Evolutionary conservation across 1,140 invertebrate species (phyloP), one percentile per base, ranked within the genome.

Genomic region (Trialeurodes vaporariorum): DNA sequence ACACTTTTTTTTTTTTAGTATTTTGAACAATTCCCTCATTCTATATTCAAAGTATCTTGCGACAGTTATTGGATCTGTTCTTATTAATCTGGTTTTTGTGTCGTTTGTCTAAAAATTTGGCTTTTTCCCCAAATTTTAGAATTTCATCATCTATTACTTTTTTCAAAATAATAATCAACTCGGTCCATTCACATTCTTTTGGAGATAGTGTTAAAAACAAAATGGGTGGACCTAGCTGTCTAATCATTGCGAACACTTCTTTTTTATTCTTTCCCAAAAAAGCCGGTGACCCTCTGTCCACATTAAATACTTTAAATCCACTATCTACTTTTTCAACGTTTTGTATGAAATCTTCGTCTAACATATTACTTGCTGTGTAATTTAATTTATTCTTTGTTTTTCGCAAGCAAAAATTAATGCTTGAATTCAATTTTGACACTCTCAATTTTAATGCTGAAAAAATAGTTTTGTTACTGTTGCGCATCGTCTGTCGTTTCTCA

Each of bases 1-100:
- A 72, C 71, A 70, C 70, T 72, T 25, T 27, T 64, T 70, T 68
- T 69, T 69, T 63, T 59, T 69, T 34, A 68, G 22, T 25, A 64
- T 58, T 22, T 64, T 64, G 25, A 68, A 59, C 25, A 64, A 23
- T 34, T 34, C n/a, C 23, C 67, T 26, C 1, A 68, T 25, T 27
- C 27, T n/a, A 22, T 68, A 21, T 23, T 68, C 49, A 26, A 68
- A 68, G 40, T 68, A 68, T 27, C 26, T 64, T 23, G 61, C 61
- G 59, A 62, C 64, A 25, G 49, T 63, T 34, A 68, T 63, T 23
- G 67, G 67, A 64, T 68, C 63, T 26, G 64, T 24, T 11, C 25
- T 61, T n/a, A 61, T 63, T 59, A 68, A 58, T 40, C 25, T 59
- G 21, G 49, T n/a, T n/a, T n/a, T n/a, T n/a, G n/a, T n/a, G n/a